phyloP scores from a whole-genome alignment of 2,888 invertebrate genomes.

The Drosophila macrospina region DNA sequence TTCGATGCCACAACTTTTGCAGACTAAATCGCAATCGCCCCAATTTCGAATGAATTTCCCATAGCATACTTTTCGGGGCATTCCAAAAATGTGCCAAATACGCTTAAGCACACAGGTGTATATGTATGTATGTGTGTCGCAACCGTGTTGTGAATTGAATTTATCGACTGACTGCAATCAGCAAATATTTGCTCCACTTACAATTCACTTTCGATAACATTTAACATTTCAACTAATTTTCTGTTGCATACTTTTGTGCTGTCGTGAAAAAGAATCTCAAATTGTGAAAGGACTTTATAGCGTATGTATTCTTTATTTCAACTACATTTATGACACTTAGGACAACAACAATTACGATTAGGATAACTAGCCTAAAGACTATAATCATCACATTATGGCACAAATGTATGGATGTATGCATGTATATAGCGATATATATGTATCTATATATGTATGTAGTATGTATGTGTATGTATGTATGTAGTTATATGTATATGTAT shows the following conservation, averaged over 20 bases:
- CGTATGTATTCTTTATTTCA: not conserved
- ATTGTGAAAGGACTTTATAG: not conserved
- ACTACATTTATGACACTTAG: conserved; percentile 34
- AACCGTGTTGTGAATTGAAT: not conserved
- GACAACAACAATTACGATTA: conserved; percentile 64
- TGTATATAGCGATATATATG: conserved; percentile 21
- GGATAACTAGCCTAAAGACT: conserved; percentile 69
- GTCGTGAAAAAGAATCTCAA: not conserved
- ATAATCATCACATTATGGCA: conserved; percentile 83
- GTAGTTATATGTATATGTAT: conserved; percentile 15
- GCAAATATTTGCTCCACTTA: not conserved
- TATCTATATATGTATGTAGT: conserved; percentile 7
- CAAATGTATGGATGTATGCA: conserved; percentile 63
- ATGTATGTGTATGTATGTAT: not conserved
- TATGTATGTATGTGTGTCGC: not conserved
- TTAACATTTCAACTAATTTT: not conserved
- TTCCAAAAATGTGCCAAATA: conserved; percentile 10
- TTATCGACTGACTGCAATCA: not conserved
- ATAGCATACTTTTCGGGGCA: conserved; percentile 12
- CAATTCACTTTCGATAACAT: conserved; percentile 2
- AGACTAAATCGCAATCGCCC: conserved; percentile 17
- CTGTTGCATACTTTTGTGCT: not conserved
- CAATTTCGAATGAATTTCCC: conserved; percentile 20
- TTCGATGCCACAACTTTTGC: conserved; percentile 17
- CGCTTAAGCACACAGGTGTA: conserved; percentile 3